phyloP scores from a whole-genome alignment of 2,888 invertebrate species.

The Zygaena filipendulae region DNA sequence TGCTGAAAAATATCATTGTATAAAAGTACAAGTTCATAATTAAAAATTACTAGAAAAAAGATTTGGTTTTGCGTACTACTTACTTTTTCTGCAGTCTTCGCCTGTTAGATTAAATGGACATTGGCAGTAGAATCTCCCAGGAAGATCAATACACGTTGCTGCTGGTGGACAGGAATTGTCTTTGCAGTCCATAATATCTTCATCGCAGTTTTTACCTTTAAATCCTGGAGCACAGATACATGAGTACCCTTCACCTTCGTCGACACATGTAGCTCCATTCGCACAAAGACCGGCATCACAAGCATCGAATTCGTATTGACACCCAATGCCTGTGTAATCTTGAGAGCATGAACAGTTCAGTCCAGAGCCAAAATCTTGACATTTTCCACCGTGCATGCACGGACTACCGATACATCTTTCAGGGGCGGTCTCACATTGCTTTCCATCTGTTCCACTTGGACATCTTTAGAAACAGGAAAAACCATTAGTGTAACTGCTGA shows the following conservation, averaged over 20 bases:
- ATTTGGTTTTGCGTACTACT: slow-evolving; percentile 25
- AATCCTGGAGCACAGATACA: slow-evolving; percentile 88
- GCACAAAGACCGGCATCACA: slow-evolving; percentile 91
- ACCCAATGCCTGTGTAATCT: slow-evolving; percentile 89
- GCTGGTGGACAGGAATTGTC: slow-evolving; percentile 95
- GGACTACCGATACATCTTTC: slow-evolving; percentile 94
- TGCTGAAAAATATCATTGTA: slow-evolving; percentile 68
- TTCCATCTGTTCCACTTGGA: slow-evolving; percentile 95
- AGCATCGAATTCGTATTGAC: slow-evolving; percentile 94
- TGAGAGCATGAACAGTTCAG: slow-evolving; percentile 92
- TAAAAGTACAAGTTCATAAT: slow-evolving; percentile 3
- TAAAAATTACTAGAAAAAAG: slow-evolving; percentile 3
- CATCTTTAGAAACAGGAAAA: slow-evolving; percentile 67
- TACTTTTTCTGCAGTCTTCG: slow-evolving; percentile 95
- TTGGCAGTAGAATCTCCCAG: slow-evolving; percentile 92
- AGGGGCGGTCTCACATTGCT: slow-evolving; percentile 96
- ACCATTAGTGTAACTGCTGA: slow-evolving; percentile 4
- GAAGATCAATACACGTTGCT: slow-evolving; percentile 91
- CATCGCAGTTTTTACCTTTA: slow-evolving; percentile 86
- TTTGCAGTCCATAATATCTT: slow-evolving; percentile 91
- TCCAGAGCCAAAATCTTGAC: slow-evolving; percentile 95
- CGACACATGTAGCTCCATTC: slow-evolving; percentile 92
- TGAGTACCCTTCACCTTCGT: slow-evolving; percentile 85
- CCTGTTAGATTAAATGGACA: slow-evolving; percentile 98
- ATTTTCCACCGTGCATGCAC: slow-evolving; percentile 96